These are phyloP conservation scores for Dendrocincla tyrannina DNA, from an alignment of 2,797 vertebrate species.

Conservation along the genomic window DNA sequence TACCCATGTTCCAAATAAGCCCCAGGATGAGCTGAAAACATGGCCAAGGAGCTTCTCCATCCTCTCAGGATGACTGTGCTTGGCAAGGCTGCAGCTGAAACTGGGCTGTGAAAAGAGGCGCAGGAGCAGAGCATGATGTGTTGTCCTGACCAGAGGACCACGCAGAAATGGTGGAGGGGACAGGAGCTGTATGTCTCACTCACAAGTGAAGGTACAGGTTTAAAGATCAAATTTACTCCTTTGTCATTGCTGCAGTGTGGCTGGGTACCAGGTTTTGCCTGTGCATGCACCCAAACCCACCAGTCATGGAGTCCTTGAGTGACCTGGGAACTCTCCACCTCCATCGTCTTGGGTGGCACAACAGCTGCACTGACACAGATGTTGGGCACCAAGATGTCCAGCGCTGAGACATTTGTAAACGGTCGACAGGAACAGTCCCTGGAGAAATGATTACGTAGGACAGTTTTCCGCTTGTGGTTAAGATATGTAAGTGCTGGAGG, in stretches of 20 bases:
- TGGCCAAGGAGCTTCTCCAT: not conserved
- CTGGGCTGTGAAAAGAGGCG: not conserved
- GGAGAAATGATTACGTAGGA: rapidly evolving
- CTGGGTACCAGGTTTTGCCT: not conserved
- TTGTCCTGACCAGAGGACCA: not conserved
- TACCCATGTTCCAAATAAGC: not conserved
- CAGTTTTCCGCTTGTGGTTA: not conserved
- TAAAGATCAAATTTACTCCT: not conserved
- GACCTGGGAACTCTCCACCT: not conserved
- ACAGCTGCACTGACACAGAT: not conserved
- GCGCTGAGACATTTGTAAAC: not conserved
- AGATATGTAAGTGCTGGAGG: not conserved
- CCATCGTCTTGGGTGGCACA: not conserved
- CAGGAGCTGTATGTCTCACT: not conserved
- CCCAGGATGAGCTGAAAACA: not conserved
- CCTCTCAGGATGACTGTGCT: not conserved
- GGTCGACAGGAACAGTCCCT: rapidly evolving
- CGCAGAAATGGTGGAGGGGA: rapidly evolving
- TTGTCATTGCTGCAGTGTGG: rapidly evolving
- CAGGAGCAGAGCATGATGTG: not conserved
- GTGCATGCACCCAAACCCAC: rapidly evolving
- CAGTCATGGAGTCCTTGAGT: not conserved
- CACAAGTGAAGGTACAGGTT: not conserved
- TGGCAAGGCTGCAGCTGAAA: not conserved
- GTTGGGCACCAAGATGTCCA: not conserved